Evolutionary conservation across 2,888 invertebrate genomes (phyloP), one percentile per base, ranked within the genome.

Genomic region (Galeopsomyia nigrocyanea): DNA sequence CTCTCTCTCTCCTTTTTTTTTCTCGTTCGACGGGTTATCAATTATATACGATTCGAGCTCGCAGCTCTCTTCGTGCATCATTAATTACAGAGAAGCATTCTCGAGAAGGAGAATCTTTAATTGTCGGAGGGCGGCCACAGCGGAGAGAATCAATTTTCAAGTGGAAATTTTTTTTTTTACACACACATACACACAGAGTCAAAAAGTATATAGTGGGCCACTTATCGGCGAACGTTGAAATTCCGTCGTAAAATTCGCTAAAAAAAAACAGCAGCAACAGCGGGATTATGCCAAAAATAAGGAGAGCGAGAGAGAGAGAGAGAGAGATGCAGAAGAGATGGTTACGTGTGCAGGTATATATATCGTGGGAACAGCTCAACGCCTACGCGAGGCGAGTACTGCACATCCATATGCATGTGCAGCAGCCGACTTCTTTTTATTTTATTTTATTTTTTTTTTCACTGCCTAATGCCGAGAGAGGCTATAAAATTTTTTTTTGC

Each of bases 281-380:
- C 63, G 53, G 58, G 55, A 73, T 64, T 68, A 49, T 51, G 47
- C 53, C 58, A 68, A 61, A 68, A 62, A 55, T 64, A 46, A 58
- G 31, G 17, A 22, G 47, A n/a, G 46, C 9, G 1, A n/a, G 56
- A 50, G 57, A 31, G 2, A 39, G 58, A 49, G 49, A 50, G 22
- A 53, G 53, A 62, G 46, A 19, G n/a, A 26, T 26, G 26, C 26
- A 39, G 49, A 56, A 51, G 58, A 47, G 56, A 58, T 61, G 22
- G 13, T 68, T 55, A 55, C 61, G 56, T 2, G 31, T 26, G 53
- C 16, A 19, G 56, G 56, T 53, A 26, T 26, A 31, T 21, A 70
- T 71, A 79, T 78, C 78, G 78, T 79, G 79, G 78, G 78, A 79
- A 79, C 69, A 76, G 76, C 68, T 77, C 77, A n/a, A 76, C 77